A percentile compares a stretch with the other conserved stretches of the same genome.
Conservation (phyloP, 2,113 vertebrate genomes). For the Oreochromis aureus region DNA sequence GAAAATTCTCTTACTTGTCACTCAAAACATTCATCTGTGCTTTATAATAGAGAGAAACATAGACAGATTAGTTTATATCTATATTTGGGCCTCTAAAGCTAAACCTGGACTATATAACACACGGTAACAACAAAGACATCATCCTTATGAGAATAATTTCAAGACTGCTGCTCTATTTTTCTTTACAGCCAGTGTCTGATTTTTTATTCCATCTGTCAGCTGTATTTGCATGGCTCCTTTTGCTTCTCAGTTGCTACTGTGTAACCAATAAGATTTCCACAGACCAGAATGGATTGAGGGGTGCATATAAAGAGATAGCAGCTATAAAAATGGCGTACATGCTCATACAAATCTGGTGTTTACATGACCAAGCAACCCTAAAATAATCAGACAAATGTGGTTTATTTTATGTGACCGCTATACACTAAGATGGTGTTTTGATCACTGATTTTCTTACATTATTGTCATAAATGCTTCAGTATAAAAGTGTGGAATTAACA, state of each 20-base stretch:
- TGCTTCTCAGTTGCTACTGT: background rate
- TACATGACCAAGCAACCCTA: slow-evolving; percentile 2
- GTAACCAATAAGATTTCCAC: slow-evolving; percentile 12
- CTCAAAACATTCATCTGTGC: background rate
- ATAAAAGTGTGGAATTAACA: background rate
- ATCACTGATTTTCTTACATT: background rate
- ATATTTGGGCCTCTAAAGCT: background rate
- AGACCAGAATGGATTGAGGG: background rate
- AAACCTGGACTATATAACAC: background rate
- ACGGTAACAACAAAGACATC: background rate
- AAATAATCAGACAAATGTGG: slow-evolving; percentile 14
- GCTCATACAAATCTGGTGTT: background rate
- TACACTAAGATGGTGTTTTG: background rate
- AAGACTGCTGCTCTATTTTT: background rate
- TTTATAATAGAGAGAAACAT: background rate
- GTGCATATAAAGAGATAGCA: background rate
- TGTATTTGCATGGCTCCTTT: background rate
- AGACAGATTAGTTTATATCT: background rate
- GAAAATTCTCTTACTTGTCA: background rate
- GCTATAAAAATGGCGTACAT: background rate
- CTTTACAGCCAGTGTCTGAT: background rate
- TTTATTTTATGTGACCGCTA: background rate
- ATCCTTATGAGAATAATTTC: background rate
- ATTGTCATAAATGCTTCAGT: background rate
- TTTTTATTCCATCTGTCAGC: background rate